Conservation (phyloP, 1,140 invertebrate genomes). For the Papilio polyxenes region DNA sequence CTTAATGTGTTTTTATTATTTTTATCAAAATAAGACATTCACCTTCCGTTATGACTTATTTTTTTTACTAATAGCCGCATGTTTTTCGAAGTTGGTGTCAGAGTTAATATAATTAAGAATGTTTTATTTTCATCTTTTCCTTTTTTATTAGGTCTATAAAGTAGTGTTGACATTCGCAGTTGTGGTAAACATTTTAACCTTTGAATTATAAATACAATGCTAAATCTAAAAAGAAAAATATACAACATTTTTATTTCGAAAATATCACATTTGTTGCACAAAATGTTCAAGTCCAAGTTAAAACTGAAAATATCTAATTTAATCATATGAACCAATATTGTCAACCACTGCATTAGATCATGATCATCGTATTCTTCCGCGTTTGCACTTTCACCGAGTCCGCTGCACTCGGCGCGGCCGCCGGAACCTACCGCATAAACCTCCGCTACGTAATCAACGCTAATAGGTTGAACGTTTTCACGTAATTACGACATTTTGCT, state of each 20-base stretch:
- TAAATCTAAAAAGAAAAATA: no score
- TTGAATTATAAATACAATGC: no score
- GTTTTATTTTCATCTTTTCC: background rate
- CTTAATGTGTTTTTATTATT: background rate
- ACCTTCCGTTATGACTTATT: constrained; percentile 5
- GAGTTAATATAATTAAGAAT: background rate
- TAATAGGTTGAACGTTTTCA: constrained; percentile 21
- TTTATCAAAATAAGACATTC: constrained; percentile 16
- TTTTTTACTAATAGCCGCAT: background rate
- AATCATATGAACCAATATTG: background rate
- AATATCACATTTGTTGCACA: no score
- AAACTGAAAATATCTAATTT: no score
- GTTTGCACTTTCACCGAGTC: constrained; percentile 55
- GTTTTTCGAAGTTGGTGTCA: background rate
- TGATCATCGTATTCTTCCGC: constrained; percentile 48
- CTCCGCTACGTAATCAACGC: constrained; percentile 17
- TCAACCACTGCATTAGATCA: constrained; percentile 17
- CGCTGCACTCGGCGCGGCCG: constrained; percentile 47
- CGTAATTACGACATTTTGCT: background rate
- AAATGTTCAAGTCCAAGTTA: no score
- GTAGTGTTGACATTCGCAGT: background rate
- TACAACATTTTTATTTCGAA: no score
- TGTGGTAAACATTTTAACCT: background rate
- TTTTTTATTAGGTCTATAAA: background rate
- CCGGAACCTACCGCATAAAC: constrained; percentile 47